Base-by-base conservation (phyloP, 2,797 vertebrate genomes). In the Tapera naevia region DNA sequence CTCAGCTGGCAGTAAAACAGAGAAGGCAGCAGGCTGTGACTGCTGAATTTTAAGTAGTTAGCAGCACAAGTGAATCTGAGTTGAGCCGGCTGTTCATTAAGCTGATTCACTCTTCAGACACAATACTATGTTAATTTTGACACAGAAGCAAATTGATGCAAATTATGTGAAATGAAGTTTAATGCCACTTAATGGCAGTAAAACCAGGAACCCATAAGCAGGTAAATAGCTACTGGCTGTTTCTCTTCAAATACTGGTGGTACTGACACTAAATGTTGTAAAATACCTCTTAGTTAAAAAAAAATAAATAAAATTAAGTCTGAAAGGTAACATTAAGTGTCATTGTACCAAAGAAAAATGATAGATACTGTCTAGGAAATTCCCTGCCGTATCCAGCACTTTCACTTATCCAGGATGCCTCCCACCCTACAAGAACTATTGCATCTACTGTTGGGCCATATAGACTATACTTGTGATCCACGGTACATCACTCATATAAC, bases 41-140 rank as follows among this genome's bases (percentile, higher is more conserved):
- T 91, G 91, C 72, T 93, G 96, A 94, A 97, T 97, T 89, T 94
- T 94, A 97, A 97, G 82, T 27, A 96, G 88, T 54, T 45, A 39
- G 85, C 73, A 94, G 79, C 82, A 84, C 67, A 83, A 94, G 78
- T 21, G 76, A 87, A 83, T 71, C 76, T 41, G 76, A 90, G 80
- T 27, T 27, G 57, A 93, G 82, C 70, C 2, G 30, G 76, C 91
- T 94, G 88, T 70, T 95, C 88, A 79, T 88, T 94, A 95, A 65
- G 81, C 83, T 88, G 87, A 95, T 88, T 95, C 95, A 89, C 88
- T 85, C 89, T 45, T 88, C 91, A 93, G 93, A 89, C 93, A 95
- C 75, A 91, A 91, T 74, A 69, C 89, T 24, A 10, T 41, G 91
- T 92, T 88, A 75, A 93, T 93, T 93, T 64, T 93, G 93, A 93